Percentiles rank a stretch among this genome's conserved stretches.
phyloP scores from a whole-genome alignment of 2,888 invertebrate genomes.

The Anoncus sp. region DNA sequence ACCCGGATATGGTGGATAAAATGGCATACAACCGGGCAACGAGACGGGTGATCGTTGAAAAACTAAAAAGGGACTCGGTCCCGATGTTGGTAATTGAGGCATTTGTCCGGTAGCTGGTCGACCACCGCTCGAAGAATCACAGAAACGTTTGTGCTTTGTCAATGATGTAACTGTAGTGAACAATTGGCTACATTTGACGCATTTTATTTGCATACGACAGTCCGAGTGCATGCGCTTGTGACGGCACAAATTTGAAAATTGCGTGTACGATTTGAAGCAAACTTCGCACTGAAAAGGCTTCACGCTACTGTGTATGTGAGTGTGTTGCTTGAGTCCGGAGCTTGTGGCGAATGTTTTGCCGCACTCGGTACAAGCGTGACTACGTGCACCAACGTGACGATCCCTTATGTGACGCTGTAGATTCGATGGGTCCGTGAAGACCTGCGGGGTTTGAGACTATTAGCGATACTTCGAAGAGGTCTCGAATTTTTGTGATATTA shows the following conservation, averaged over 20 bases:
- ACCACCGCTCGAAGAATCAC: slow-evolving; percentile 87
- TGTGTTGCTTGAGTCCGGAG: slow-evolving; percentile 99
- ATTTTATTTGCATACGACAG: slow-evolving; percentile 97
- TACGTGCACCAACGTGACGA: slow-evolving; percentile 97
- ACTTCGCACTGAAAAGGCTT: slow-evolving; percentile 99
- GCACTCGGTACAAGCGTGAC: slow-evolving; percentile 99
- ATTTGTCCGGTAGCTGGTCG: slow-evolving; percentile 76
- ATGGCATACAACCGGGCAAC: slow-evolving; percentile 84
- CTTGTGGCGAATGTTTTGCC: slow-evolving; percentile 99
- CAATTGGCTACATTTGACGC: slow-evolving; percentile 96
- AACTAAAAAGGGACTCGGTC: slow-evolving; percentile 87
- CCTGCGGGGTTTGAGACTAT: slow-evolving; percentile 87
- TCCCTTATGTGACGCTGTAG: slow-evolving; percentile 98
- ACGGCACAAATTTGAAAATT: slow-evolving; percentile 99
- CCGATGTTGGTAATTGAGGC: slow-evolving; percentile 77
- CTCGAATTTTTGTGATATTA: slow-evolving; percentile 33
- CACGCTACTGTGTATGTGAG: slow-evolving; percentile 99
- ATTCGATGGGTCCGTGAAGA: slow-evolving; percentile 98
- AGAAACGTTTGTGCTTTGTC: slow-evolving; percentile 98
- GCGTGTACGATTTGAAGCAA: slow-evolving; percentile 99
- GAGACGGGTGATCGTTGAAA: slow-evolving; percentile 87
- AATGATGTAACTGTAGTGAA: slow-evolving; percentile 96
- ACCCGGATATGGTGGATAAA: slow-evolving; percentile 87
- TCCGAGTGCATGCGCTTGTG: slow-evolving; percentile 99
- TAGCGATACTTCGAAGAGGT: slow-evolving; percentile 79